phyloP scores from a whole-genome alignment of 2,797 vertebrate species.

The Pristis pectinata region DNA sequence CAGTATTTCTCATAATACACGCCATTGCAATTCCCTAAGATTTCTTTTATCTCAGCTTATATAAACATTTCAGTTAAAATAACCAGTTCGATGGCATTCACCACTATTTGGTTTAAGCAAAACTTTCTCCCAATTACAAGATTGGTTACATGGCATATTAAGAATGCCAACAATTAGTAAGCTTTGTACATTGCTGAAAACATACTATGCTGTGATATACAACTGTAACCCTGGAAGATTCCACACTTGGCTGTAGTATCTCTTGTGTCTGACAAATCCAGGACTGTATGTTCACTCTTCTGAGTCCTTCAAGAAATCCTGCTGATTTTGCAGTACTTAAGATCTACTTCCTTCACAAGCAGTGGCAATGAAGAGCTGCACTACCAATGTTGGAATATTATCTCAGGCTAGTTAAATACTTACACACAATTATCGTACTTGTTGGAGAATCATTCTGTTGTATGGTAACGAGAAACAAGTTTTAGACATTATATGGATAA shows the following conservation, averaged over 20 bases:
- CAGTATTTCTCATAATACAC: not conserved
- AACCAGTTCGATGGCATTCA: not conserved
- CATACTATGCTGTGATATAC: not conserved
- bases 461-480: not conserved
- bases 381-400: conserved; percentile 9
- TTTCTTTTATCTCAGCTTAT: not conserved
- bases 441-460: not conserved
- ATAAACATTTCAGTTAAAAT: not conserved
- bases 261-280: not conserved
- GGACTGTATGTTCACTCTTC: not conserved
- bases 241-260: not conserved
- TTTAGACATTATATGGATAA: not conserved
- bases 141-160: not conserved
- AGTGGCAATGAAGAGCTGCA: not conserved
- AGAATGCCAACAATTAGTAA: not conserved
- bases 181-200: not conserved
- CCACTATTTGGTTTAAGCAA: not conserved
- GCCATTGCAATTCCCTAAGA: not conserved
- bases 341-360: not conserved
- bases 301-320: conserved; percentile 12
- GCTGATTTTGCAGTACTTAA: not conserved
- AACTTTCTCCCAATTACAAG: not conserved
- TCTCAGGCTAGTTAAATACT: not conserved
- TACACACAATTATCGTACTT: not conserved
- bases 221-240: not conserved